These are phyloP conservation scores for Bathynomus jamesi DNA, from an alignment of 1,140 invertebrate genomes.

Conservation along the genomic window DNA sequence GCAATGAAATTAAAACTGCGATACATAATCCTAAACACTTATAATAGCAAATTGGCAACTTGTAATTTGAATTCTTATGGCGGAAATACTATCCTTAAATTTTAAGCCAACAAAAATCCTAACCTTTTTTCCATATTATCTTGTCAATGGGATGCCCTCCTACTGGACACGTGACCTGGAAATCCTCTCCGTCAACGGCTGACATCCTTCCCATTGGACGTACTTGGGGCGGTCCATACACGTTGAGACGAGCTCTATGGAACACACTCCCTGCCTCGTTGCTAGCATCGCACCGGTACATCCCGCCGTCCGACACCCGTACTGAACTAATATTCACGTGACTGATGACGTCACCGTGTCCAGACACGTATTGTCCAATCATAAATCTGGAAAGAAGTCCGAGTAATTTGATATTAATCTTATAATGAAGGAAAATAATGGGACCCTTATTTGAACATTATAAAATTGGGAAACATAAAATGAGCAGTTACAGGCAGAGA, in stretches of 20 bases:
- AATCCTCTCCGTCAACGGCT: slow-evolving; percentile 43
- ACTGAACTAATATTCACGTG: slow-evolving; percentile 78
- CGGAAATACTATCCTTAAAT: too few relatives aligned
- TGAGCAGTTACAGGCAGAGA: too few relatives aligned
- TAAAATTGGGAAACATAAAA: too few relatives aligned
- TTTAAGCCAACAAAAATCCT: too few relatives aligned
- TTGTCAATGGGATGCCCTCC: slow-evolving; percentile 45
- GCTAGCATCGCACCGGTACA: slow-evolving; percentile 69
- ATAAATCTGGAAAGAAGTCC: slow-evolving; percentile 60
- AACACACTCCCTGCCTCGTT: slow-evolving; percentile 66
- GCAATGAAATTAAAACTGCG: too few relatives aligned
- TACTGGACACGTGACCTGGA: slow-evolving; percentile 45
- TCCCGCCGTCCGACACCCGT: slow-evolving; percentile 72
- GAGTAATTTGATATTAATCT: too few relatives aligned
- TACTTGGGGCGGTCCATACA: slow-evolving; percentile 58
- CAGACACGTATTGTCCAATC: slow-evolving; percentile 70
- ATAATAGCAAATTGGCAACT: too few relatives aligned
- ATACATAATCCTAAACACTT: too few relatives aligned
- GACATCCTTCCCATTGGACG: slow-evolving; percentile 45
- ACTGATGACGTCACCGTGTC: slow-evolving; percentile 72
- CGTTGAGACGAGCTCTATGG: slow-evolving; percentile 71
- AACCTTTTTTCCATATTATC: slow-evolving; percentile 48
- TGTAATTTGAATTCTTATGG: too few relatives aligned
- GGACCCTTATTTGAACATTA: too few relatives aligned
- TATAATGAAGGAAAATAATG: too few relatives aligned